These are phyloP conservation scores for Penaeus japonicus DNA, from an alignment of 1,140 invertebrate species.

Conservation along the genomic window DNA sequence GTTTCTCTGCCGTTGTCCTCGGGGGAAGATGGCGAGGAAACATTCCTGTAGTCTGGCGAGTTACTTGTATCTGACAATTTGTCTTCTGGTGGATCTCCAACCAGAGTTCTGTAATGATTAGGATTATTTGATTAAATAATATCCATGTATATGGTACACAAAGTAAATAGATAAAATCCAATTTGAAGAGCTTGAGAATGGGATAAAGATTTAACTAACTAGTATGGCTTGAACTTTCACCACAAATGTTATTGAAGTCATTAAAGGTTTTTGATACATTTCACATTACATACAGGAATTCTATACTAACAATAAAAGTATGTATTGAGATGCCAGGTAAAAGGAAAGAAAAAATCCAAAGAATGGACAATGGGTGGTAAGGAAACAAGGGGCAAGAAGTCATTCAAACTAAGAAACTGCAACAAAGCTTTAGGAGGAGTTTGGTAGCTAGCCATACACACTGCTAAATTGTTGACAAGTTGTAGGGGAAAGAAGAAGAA, in stretches of 20 bases:
- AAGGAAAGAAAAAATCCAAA: not conserved
- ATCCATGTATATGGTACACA: not conserved
- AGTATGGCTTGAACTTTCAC: no score
- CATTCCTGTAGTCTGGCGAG: constrained; percentile 63
- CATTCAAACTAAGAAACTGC: no score
- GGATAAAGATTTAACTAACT: no score
- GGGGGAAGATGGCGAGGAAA: constrained; percentile 63
- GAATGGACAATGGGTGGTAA: no score
- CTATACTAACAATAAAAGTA: not conserved
- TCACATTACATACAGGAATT: not conserved
- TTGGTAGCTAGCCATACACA: no score
- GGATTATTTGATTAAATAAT: not conserved
- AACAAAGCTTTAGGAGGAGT: no score
- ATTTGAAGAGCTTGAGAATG: no score
- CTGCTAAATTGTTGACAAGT: no score
- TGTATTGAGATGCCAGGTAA: not conserved
- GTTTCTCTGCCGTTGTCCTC: constrained; percentile 56
- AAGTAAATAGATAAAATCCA: not conserved
- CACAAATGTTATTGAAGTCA: no score
- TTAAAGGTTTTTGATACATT: not conserved
- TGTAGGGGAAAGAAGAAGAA: no score
- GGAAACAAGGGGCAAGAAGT: no score
- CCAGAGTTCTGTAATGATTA: constrained; percentile 68
- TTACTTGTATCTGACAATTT: constrained; percentile 65
- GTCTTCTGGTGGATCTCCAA: constrained; percentile 71